Conservation (phyloP, 2,888 invertebrate species). For the Aricia artaxerxes region DNA sequence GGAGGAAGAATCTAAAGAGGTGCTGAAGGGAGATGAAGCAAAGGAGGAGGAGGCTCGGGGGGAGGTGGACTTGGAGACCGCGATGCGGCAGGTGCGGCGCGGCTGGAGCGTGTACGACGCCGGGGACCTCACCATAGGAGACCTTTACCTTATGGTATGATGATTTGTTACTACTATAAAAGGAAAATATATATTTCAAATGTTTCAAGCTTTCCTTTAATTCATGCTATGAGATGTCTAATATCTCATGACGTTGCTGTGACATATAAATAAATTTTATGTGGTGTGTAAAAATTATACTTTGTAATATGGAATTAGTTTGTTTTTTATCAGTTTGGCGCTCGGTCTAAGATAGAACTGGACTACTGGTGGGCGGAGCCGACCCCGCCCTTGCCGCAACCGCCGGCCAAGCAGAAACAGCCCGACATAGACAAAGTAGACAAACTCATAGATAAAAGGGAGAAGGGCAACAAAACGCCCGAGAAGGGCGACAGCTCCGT, state of each 20-base stretch:
- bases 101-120: slow-evolving; percentile 91
- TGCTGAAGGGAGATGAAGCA: slow-evolving; percentile 46
- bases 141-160: slow-evolving; percentile 92
- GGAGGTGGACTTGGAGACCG: slow-evolving; percentile 63
- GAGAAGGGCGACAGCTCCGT: slow-evolving; percentile 57
- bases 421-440: slow-evolving; percentile 45
- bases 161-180: background rate
- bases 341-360: slow-evolving; percentile 86
- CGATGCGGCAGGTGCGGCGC: slow-evolving; percentile 70
- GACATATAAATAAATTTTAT: too few relatives aligned
- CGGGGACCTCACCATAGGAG: slow-evolving; percentile 91
- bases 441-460: slow-evolving; percentile 45
- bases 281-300: too few relatives aligned
- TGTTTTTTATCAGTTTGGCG: slow-evolving; percentile 80
- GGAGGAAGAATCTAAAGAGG: slow-evolving; percentile 31
- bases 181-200: too few relatives aligned
- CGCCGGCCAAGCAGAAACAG: slow-evolving; percentile 44
- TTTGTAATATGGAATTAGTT: background rate
- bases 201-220: too few relatives aligned
- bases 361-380: slow-evolving; percentile 90
- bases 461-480: slow-evolving; percentile 51
- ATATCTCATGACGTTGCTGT: too few relatives aligned
- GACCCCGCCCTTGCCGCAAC: slow-evolving; percentile 61
- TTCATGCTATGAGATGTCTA: too few relatives aligned
- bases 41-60: slow-evolving; percentile 41